These are phyloP conservation scores for Scleropages formosus DNA, from an alignment of 2,797 vertebrate genomes.

Conservation along the genomic window DNA sequence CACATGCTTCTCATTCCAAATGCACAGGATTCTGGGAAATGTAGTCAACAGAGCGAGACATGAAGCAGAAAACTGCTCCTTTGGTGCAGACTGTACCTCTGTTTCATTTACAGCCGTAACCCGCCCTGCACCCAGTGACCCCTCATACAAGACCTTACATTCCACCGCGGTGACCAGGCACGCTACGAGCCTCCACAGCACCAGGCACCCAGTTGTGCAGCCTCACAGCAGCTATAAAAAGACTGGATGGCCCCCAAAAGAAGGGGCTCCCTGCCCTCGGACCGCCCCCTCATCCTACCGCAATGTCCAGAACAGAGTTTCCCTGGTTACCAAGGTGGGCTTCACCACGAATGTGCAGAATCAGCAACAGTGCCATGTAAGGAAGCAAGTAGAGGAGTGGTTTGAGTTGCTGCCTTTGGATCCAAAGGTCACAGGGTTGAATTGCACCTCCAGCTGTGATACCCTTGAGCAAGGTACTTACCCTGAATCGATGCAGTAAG, in stretches of 20 bases:
- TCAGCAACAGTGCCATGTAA: too few relatives aligned
- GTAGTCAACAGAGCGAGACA: neutral
- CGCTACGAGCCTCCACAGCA: conserved; percentile 25
- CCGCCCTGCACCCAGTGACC: conserved; percentile 35
- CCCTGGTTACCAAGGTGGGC: neutral
- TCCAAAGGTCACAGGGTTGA: too few relatives aligned
- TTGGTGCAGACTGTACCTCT: conserved; percentile 13
- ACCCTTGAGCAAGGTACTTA: too few relatives aligned
- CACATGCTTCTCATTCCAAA: too few relatives aligned
- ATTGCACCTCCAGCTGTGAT: too few relatives aligned
- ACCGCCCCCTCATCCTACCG: neutral
- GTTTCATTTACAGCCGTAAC: conserved; percentile 30
- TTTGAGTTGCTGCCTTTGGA: too few relatives aligned
- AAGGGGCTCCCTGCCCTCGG: neutral
- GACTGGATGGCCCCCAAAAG: conserved; percentile 39
- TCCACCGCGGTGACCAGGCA: conserved; percentile 51
- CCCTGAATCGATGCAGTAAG: too few relatives aligned
- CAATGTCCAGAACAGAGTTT: neutral
- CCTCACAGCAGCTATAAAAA: conserved; percentile 51
- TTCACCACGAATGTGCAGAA: neutral
- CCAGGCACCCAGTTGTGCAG: conserved; percentile 40
- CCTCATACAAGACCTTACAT: conserved; percentile 55
- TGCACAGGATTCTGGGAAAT: neutral
- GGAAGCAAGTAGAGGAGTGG: too few relatives aligned
- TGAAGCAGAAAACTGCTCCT: neutral